Percentiles rank a stretch among this genome's conserved stretches.
Conservation (phyloP, 2,888 invertebrate species). For the Mythimna albipuncta region DNA sequence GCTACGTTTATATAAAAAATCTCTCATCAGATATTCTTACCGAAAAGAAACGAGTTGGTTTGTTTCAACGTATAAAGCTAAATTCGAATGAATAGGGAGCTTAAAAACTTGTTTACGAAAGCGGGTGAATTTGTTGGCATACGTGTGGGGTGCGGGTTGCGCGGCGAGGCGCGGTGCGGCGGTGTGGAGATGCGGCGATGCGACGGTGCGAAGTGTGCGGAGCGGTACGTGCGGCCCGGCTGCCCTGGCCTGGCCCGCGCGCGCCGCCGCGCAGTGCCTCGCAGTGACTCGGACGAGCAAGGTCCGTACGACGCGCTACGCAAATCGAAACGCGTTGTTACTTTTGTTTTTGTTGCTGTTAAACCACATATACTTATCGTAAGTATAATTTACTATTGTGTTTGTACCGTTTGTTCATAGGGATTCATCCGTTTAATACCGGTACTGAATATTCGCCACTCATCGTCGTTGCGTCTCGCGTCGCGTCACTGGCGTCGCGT, state of each 20-base stretch:
- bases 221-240: neutral
- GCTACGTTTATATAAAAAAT: neutral
- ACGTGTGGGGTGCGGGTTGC: conserved; percentile 11
- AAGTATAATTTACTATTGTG: conserved; percentile 40
- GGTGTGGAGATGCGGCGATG: conserved; percentile 10
- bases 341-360: conserved; percentile 38
- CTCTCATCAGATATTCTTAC: neutral
- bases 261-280: conserved; percentile 46
- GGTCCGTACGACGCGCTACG: conserved; percentile 41
- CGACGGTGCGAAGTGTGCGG: conserved; percentile 4
- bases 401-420: neutral
- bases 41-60: conserved; percentile 4
- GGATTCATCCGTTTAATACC: neutral
- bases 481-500: conserved; percentile 16
- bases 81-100: conserved; percentile 44
- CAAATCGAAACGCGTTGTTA: conserved; percentile 17
- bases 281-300: conserved; percentile 48
- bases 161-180: neutral
- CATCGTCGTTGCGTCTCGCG: conserved; percentile 13
- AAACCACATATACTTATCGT: conserved; percentile 35
- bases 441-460: conserved; percentile 10
- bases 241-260: conserved; percentile 9
- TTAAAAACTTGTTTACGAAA: conserved; percentile 48
- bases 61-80: neutral
- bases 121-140: conserved; percentile 19